Base-by-base conservation (phyloP, 37 sponge, comb jelly and placozoan genomes). In the Spongia lamella region DNA sequence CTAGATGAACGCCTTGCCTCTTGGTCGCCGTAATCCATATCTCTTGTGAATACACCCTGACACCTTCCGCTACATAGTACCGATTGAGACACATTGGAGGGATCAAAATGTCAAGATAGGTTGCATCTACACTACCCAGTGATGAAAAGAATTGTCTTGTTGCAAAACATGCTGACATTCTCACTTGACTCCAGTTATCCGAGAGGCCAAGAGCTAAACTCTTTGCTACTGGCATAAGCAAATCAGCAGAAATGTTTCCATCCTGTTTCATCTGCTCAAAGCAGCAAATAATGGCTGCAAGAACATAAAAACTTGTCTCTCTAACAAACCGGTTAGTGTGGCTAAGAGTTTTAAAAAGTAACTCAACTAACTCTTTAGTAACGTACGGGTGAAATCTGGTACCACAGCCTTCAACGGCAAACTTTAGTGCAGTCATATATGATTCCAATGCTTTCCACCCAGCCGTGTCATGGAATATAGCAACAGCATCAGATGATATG, bases 61-160 rank as follows among this genome's bases (percentile, higher is more conserved):
- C 94, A 9, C 98, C 98, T 47, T 93, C 94, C 0, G 98, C 98
- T 21, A 93, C 88, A 86, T 97, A 97, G 77, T 97, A 90, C 75
- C 93, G 88, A 75, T 97, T 97, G 59, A 93, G 86, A 65, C 98
- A 97, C 77, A 97, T 87, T 3, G 89, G 68, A 7, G 98, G 94
- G 9, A 97, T 73, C 22, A 97, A 78, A 27, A 50, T 30, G 11
- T 89, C 81, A 25, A 87, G 54, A 40, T 65, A 77, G 14, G 58
- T 63, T 4, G 50, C 69, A 16, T 68, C 73, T 7, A 20, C 52
- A 0, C 63, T 33, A 3, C 63, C 49, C 17, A 88, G 34, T 11
- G 78, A 72, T 32, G 62, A 19, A 3, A 97, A 71, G 40, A 96
- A 93, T 40, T 88, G 79, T 26, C 98, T 70, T 6, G 88, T 78